These are phyloP conservation scores for Diogma glabrata DNA, from an alignment of 2,888 invertebrate species.

Conservation along the genomic window DNA sequence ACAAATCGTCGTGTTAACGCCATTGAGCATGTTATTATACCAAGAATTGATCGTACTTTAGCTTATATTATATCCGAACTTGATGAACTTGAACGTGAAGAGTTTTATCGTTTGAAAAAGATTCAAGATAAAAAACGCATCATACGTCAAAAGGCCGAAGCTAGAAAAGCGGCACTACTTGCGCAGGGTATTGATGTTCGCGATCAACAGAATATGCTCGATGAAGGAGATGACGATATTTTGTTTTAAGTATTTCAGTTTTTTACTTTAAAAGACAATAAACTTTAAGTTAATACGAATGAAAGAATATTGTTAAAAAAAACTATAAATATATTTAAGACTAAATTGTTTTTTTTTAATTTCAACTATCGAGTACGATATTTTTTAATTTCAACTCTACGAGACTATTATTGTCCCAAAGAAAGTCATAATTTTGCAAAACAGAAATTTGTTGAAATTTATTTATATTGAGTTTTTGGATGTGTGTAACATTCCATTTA, in stretches of 20 bases:
- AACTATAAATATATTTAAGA: too few species aligned
- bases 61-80: constrained; percentile 96
- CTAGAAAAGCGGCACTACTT: constrained; percentile 34
- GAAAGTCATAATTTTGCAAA: too few species aligned
- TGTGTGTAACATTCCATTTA: too few species aligned
- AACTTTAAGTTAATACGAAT: too few species aligned
- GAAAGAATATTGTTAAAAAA: too few species aligned
- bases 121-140: constrained; percentile 92
- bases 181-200: constrained; percentile 39
- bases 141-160: constrained; percentile 58
- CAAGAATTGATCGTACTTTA: constrained; percentile 89
- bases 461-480: too few species aligned
- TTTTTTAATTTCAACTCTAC: too few species aligned
- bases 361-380: too few species aligned
- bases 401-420: too few species aligned
- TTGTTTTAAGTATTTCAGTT: constrained; percentile 62
- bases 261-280: neutral
- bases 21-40: constrained; percentile 98
- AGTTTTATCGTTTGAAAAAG: constrained; percentile 90
- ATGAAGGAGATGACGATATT: constrained; percentile 83
- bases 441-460: too few species aligned
- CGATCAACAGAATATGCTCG: constrained; percentile 56
- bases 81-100: constrained; percentile 97
- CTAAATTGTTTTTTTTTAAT: too few species aligned
- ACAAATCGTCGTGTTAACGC: constrained; percentile 99